Base-by-base conservation (phyloP, 2,113 vertebrate genomes). In the Alces alces region DNA sequence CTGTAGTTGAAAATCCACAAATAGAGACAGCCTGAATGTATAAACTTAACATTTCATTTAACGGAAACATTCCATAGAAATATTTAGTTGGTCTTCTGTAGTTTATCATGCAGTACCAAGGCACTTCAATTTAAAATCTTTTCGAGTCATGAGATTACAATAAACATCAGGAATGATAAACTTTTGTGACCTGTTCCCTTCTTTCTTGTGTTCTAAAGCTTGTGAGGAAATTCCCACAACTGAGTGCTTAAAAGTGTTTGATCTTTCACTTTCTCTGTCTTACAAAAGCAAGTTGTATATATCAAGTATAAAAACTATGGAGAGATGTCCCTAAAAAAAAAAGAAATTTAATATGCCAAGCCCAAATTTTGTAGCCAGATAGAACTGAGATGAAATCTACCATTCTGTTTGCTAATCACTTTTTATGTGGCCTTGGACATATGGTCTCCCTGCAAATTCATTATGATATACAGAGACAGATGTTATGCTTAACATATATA, bases 51-150 rank as follows among this genome's bases (percentile, higher is more conserved):
- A 86, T 89, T 86, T 94, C 30, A 95, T 89, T 85, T 83, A 78
- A 94, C 80, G 33, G 27, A 60, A 90, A 54, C 5, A 66, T 60
- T 94, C 25, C 58, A 84, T 87, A 66, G 93, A 97, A 95, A 47
- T 95, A 93, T 82, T 93, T 61, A 78, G 15, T 87, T 70, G 47
- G 16, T 66, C 25, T 96, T 82, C 58, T 82, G 30, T 92, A 66
- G 30, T 76, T 92, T n/a, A 58, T 80, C 57, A 70, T 79, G 89
- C 8, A 88, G 13, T 95, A 45, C 2, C 86, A 96, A 96, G 30
- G 9, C 45, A 94, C 90, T 96, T 92, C 95, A 83, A 88, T 95
- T n/a, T n/a, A 33, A 97, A 91, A 57, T 61, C 7, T 57, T 47
- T 96, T 45, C 39, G 15, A 98, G 39, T 80, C 43, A 43, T 52